These are phyloP conservation scores for Rhizoglyphus robini DNA, from an alignment of 1,140 invertebrate species.

Conservation along the genomic window DNA sequence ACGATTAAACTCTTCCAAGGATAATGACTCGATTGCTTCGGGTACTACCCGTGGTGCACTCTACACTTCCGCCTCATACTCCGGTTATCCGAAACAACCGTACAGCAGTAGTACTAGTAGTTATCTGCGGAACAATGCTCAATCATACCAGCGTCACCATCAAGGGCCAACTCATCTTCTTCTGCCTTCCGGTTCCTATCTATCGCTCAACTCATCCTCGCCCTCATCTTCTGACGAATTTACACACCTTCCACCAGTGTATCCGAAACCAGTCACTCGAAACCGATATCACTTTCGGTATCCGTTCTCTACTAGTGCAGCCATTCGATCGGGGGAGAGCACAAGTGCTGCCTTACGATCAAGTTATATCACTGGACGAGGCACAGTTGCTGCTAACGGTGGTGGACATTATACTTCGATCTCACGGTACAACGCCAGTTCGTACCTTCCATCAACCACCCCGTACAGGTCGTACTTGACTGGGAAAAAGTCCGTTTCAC, in stretches of 20 bases:
- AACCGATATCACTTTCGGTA: slow-evolving; percentile 10
- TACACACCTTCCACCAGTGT: slow-evolving; percentile 1
- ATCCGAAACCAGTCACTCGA: background rate
- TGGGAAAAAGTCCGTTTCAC: slow-evolving; percentile 1
- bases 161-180: too few relatives aligned
- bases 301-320: background rate
- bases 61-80: too few relatives aligned
- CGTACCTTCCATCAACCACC: background rate
- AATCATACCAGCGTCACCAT: too few relatives aligned
- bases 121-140: too few relatives aligned
- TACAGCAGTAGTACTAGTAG: too few relatives aligned
- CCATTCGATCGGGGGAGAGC: background rate
- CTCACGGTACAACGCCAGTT: background rate
- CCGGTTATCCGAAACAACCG: too few relatives aligned
- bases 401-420: background rate
- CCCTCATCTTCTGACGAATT: background rate
- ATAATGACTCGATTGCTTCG: background rate
- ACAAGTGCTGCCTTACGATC: background rate
- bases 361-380: too few relatives aligned
- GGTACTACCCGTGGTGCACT: too few relatives aligned
- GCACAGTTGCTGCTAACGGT: too few relatives aligned
- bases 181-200: too few relatives aligned
- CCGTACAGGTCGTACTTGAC: slow-evolving; percentile 9
- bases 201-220: too few relatives aligned
- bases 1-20: background rate